phyloP scores from a whole-genome alignment of 2,797 vertebrate genomes.

The Myiothlypis chrysogaster region DNA sequence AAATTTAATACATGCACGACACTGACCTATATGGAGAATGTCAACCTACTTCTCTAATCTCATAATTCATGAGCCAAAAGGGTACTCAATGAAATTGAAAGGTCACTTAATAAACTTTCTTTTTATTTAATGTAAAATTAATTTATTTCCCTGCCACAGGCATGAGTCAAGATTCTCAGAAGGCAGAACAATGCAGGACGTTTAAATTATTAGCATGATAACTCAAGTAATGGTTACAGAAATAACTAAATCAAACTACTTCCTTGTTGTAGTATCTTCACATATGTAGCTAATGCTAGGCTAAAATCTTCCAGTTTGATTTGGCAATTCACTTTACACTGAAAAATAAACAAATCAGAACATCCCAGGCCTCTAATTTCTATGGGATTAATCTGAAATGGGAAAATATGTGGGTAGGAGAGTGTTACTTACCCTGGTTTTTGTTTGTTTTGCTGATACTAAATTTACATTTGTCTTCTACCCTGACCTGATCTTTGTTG shows the following conservation, averaged over 20 bases:
- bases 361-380: neutral
- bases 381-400: constrained; percentile 7
- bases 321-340: neutral
- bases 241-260: neutral
- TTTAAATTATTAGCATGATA: neutral
- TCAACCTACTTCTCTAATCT: neutral
- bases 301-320: neutral
- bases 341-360: constrained; percentile 49
- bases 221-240: neutral
- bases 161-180: neutral
- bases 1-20: neutral
- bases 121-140: neutral
- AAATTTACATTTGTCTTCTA: constrained; percentile 38
- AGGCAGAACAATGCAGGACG: neutral
- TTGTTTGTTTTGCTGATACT: constrained; percentile 49
- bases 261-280: neutral
- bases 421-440: neutral
- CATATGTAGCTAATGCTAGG: neutral
- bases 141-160: neutral
- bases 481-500: constrained; percentile 45
- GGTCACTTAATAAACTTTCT: neutral
- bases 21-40: neutral
- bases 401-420: neutral
- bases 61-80: neutral
- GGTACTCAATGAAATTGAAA: neutral